Conservation (phyloP, 2,113 vertebrate genomes). For the Ploceus nigricollis region DNA sequence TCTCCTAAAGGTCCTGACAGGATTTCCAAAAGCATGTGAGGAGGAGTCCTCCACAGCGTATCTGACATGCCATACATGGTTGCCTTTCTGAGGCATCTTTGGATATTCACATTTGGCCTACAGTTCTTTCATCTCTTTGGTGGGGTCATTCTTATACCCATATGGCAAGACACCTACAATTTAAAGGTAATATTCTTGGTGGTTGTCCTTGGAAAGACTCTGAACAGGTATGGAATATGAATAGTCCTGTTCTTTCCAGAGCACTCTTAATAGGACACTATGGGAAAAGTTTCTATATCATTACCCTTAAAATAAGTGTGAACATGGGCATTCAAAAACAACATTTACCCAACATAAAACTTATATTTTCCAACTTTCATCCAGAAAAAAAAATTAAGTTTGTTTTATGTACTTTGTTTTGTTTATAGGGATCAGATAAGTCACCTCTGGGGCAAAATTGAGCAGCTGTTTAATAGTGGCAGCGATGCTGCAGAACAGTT, state of each 20-base stretch:
- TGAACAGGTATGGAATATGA: neutral
- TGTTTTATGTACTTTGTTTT: neutral
- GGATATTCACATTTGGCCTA: neutral
- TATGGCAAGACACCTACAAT: neutral
- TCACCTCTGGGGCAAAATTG: slow-evolving; percentile 45
- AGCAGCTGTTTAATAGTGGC: slow-evolving; percentile 47
- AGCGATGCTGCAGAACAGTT: slow-evolving; percentile 34
- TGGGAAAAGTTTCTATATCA: neutral
- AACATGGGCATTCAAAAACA: neutral
- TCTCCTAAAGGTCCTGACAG: neutral
- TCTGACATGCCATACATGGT: accelerated
- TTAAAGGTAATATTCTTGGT: neutral
- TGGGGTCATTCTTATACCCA: neutral
- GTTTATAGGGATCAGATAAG: neutral
- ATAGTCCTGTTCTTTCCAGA: neutral
- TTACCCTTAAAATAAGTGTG: neutral
- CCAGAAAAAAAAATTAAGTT: neutral
- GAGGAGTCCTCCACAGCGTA: neutral
- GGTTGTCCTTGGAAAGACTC: neutral
- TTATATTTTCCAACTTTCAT: neutral
- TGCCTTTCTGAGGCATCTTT: neutral
- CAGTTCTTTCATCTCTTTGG: neutral
- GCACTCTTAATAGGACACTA: neutral
- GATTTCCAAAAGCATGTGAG: neutral
- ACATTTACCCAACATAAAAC: neutral